Conservation (phyloP, 1,140 invertebrate genomes). For the Calycopis cecrops region DNA sequence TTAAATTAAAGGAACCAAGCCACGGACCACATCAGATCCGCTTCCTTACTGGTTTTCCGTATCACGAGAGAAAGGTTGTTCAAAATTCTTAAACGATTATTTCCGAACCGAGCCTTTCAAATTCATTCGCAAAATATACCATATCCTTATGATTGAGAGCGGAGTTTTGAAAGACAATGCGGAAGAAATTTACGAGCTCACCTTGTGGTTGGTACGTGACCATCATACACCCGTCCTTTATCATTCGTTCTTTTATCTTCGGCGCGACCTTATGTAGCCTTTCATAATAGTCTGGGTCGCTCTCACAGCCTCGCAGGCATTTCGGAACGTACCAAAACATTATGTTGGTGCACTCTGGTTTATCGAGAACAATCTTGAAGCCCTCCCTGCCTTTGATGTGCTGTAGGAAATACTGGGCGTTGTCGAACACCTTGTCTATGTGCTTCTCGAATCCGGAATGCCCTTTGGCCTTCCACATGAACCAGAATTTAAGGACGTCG, state of each 20-base stretch:
- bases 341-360: conserved; percentile 94
- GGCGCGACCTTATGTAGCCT: conserved; percentile 90
- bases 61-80: too few relatives aligned
- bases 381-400: conserved; percentile 81
- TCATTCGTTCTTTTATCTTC: conserved; percentile 95
- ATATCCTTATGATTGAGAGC: conserved; percentile 87
- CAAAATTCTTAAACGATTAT: conserved; percentile 41
- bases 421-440: conserved; percentile 86
- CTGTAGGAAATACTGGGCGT: conserved; percentile 82
- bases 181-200: conserved; percentile 92
- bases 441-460: conserved; percentile 86
- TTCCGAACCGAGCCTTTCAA: conserved; percentile 87
- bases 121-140: conserved; percentile 89
- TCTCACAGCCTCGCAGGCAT: conserved; percentile 79
- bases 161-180: conserved; percentile 94
- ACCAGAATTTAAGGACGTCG: conserved; percentile 97
- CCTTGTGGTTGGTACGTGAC: conserved; percentile 94
- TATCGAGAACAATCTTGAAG: conserved; percentile 84
- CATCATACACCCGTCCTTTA: conserved; percentile 95
- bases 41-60: too few relatives aligned
- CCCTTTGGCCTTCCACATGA: conserved; percentile 98
- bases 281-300: conserved; percentile 78
- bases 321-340: conserved; percentile 97
- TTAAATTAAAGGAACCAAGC: not conserved
- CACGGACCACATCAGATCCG: too few relatives aligned